Evolutionary conservation across 30 jellyfish, hydroid and myxozoan species (phyloP).

Genomic region (Mastigias papua): DNA sequence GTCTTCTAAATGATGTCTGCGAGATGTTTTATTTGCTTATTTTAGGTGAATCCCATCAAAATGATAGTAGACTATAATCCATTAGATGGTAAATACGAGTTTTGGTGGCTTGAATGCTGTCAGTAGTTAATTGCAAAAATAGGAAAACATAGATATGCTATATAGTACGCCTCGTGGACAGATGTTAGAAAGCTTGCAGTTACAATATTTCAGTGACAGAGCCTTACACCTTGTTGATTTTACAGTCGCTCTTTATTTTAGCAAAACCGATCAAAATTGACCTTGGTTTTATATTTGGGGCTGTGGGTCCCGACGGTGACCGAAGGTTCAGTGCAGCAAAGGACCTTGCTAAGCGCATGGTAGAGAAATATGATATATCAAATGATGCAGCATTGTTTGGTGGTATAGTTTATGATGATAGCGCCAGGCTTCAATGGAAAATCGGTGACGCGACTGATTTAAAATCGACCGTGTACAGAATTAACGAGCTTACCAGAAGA

Average conservation of each 20-base stretch:
- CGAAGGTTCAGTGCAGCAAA: constrained; percentile 30
- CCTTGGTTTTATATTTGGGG: constrained; percentile 76
- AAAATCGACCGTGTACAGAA: background rate
- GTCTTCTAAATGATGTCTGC: too few relatives aligned
- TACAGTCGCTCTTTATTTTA: background rate
- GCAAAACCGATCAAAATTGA: constrained; percentile 57
- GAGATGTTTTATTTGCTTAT: too few relatives aligned
- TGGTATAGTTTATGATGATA: constrained; percentile 50
- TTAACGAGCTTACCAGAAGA: constrained; percentile 9
- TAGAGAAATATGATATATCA: constrained; percentile 68
- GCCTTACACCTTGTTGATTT: too few relatives aligned
- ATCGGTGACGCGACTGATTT: constrained; percentile 48
- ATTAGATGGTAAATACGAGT: too few relatives aligned
- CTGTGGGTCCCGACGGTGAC: constrained; percentile 51
- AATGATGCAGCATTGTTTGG: constrained; percentile 59
- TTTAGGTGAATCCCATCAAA: too few relatives aligned
- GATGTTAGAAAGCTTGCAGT: too few relatives aligned
- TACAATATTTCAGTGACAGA: too few relatives aligned
- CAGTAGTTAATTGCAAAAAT: too few relatives aligned
- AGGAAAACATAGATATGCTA: too few relatives aligned
- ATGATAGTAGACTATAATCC: too few relatives aligned
- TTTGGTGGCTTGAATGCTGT: too few relatives aligned
- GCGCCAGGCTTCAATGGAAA: constrained; percentile 41
- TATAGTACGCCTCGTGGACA: too few relatives aligned
- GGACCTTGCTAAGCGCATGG: constrained; percentile 46